phyloP scores from a whole-genome alignment of 2,888 invertebrate genomes.

The Nemapogon koenigi region DNA sequence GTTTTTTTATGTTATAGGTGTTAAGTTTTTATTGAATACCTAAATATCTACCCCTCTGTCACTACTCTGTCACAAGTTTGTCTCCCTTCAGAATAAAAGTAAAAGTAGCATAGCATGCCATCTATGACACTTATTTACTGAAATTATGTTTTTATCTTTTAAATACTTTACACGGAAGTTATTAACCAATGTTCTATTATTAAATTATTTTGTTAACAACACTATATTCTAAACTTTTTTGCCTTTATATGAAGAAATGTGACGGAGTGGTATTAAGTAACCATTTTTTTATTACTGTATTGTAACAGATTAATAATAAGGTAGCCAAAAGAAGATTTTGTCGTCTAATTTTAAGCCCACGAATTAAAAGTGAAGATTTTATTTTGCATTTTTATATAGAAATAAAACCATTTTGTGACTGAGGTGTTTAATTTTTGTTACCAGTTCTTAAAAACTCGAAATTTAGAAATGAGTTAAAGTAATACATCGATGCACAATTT shows the following conservation, averaged over 20 bases:
- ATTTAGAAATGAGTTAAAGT: background rate
- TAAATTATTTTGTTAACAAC: constrained; percentile 3
- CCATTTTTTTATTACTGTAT: background rate
- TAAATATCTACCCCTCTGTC: background rate
- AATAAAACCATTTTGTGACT: constrained; percentile 9
- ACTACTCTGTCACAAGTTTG: constrained; percentile 8
- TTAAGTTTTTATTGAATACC: background rate
- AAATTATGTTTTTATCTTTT: constrained; percentile 5
- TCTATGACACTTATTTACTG: constrained; percentile 9
- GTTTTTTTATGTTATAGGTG: background rate
- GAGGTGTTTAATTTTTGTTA: constrained; percentile 9
- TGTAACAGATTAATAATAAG: constrained; percentile 6
- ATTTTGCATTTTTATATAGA: constrained; percentile 7
- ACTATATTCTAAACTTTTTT: constrained; percentile 9
- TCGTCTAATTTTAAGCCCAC: background rate
- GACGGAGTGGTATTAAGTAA: constrained; percentile 10
- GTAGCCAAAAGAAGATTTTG: constrained; percentile 5
- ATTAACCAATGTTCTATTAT: constrained; percentile 6
- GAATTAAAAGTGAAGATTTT: constrained; percentile 7
- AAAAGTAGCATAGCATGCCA: background rate
- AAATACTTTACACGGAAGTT: constrained; percentile 6
- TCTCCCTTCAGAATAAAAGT: background rate
- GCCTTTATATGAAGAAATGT: constrained; percentile 9
- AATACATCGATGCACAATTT: constrained; percentile 7
- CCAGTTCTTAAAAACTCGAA: background rate